phyloP scores from a whole-genome alignment of 2,797 vertebrate genomes.

The Catamblyrhynchus diadema region DNA sequence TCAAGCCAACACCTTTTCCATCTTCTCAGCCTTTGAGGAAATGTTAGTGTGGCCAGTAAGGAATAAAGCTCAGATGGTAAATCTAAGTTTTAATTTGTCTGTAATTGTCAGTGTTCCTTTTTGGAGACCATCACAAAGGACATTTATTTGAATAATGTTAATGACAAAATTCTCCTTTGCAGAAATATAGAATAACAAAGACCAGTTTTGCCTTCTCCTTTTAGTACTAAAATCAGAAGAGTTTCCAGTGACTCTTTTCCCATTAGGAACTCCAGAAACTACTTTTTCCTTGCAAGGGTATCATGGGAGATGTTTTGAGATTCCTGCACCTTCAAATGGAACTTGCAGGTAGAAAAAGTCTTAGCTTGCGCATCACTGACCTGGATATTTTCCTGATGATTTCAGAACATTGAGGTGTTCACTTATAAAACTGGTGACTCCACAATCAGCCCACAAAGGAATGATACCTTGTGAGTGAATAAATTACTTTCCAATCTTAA shows the following conservation, averaged over 20 bases:
- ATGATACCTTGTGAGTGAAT: constrained; percentile 13
- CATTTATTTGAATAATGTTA: neutral
- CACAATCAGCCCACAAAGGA: neutral
- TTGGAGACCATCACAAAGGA: neutral
- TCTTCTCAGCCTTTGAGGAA: neutral
- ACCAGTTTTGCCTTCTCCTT: neutral
- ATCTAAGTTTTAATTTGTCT: neutral
- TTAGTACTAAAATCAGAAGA: neutral
- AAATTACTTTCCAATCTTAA: constrained; percentile 44
- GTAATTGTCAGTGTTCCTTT: neutral
- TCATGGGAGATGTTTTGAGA: neutral
- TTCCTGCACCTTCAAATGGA: constrained; percentile 36
- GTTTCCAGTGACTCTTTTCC: neutral
- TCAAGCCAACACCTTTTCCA: neutral
- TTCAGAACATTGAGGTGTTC: constrained; percentile 20
- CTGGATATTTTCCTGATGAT: constrained; percentile 31
- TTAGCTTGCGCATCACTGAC: constrained; percentile 37
- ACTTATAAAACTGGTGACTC: constrained; percentile 7
- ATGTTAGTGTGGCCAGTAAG: neutral
- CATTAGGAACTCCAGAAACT: neutral
- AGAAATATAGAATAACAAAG: neutral
- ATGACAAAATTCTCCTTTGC: neutral
- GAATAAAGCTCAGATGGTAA: neutral
- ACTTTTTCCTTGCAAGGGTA: neutral
- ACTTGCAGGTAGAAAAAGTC: neutral